A percentile compares a stretch with the other conserved stretches of the same genome.
Evolutionary conservation across 1,140 invertebrate genomes (phyloP).

Genomic region (Charaxes varanes): DNA sequence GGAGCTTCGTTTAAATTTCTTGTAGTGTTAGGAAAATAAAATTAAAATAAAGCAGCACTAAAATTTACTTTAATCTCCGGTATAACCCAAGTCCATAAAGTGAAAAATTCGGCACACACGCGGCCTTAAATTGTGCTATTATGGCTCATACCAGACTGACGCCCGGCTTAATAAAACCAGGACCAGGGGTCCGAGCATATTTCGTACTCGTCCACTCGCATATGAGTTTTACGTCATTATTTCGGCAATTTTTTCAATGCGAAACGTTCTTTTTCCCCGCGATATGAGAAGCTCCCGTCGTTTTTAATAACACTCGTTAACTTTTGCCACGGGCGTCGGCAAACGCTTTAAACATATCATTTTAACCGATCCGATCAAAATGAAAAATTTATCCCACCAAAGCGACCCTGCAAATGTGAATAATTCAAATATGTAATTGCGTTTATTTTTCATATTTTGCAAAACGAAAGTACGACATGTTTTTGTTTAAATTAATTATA

Average conservation of each 20-base stretch:
- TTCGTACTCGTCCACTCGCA: constrained; percentile 38
- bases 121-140: constrained; percentile 34
- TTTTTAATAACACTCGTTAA: constrained; percentile 65
- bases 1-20: too few relatives aligned
- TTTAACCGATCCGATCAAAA: constrained; percentile 54
- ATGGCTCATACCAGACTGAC: constrained; percentile 39
- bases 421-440: too few relatives aligned
- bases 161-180: constrained; percentile 44
- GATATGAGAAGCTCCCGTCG: constrained; percentile 32
- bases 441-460: too few relatives aligned
- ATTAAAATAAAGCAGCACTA: too few relatives aligned
- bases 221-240: constrained; percentile 65
- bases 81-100: constrained; percentile 2
- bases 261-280: constrained; percentile 39
- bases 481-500: too few relatives aligned
- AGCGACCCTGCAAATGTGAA: too few relatives aligned
- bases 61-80: background rate
- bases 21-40: too few relatives aligned
- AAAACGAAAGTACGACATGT: too few relatives aligned
- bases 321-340: constrained; percentile 40
- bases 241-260: constrained; percentile 59
- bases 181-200: constrained; percentile 26
- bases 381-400: constrained; percentile 16
- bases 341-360: constrained; percentile 57
- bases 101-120: background rate